Percentiles rank a stretch among this genome's conserved stretches.
Evolutionary conservation across 2,888 invertebrate species (phyloP).

Genomic region (Drosophila quinaria): DNA sequence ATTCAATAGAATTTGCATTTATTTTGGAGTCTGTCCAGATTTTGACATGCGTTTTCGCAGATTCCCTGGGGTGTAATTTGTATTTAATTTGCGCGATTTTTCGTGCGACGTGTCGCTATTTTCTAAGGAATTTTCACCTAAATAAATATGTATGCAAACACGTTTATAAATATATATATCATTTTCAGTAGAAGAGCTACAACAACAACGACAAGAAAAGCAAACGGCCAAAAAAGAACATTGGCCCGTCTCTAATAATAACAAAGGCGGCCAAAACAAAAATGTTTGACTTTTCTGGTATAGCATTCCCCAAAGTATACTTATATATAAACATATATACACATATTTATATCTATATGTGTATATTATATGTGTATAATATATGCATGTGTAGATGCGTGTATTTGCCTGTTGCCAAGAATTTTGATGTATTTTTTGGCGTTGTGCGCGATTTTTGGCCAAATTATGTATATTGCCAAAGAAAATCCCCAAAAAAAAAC

Average conservation of each 20-base stretch:
- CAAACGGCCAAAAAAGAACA: slow-evolving; percentile 58
- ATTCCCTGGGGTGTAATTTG: slow-evolving; percentile 61
- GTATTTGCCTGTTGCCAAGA: slow-evolving; percentile 67
- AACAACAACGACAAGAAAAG: slow-evolving; percentile 40
- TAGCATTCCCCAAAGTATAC: slow-evolving; percentile 38
- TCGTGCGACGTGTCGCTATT: slow-evolving; percentile 54
- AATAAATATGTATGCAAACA: slow-evolving; percentile 47
- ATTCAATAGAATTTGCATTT: slow-evolving; percentile 26
- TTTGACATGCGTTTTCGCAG: slow-evolving; percentile 6
- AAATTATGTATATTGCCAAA: slow-evolving; percentile 44
- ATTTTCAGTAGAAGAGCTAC: slow-evolving; percentile 49
- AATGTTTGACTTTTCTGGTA: slow-evolving; percentile 56
- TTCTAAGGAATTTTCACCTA: slow-evolving; percentile 71
- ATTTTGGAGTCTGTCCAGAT: slow-evolving; percentile 7
- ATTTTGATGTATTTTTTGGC: slow-evolving; percentile 75
- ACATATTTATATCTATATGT: slow-evolving; percentile 10
- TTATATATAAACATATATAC: slow-evolving; percentile 6
- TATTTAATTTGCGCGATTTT: slow-evolving; percentile 51
- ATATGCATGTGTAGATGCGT: slow-evolving; percentile 5
- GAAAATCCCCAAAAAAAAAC: slow-evolving; percentile 35
- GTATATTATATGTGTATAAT: slow-evolving; percentile 1
- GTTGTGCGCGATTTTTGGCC: slow-evolving; percentile 52
- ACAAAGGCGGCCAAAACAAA: slow-evolving; percentile 59
- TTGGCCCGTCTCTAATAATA: slow-evolving; percentile 71
- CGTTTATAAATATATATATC: slow-evolving; percentile 32